Evolutionary conservation across 2,113 vertebrate genomes (phyloP).

Genomic region (Onychorhynchus coronatus): DNA sequence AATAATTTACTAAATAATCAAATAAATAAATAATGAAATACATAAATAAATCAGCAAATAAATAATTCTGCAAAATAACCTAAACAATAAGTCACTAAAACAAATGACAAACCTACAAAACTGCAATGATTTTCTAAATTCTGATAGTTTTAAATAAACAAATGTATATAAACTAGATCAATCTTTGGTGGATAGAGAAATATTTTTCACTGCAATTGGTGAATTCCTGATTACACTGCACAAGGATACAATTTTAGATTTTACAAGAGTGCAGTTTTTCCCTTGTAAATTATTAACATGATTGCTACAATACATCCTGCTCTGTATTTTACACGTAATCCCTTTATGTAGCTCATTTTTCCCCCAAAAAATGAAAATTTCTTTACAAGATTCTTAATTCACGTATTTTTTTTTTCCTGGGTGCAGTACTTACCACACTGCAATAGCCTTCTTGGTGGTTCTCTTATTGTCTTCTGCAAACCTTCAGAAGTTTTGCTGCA

Average conservation of each 20-base stretch:
- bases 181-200: conserved; percentile 70
- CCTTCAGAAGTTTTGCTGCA: conserved; percentile 72
- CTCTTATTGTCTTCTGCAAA: conserved; percentile 60
- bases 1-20: conserved; percentile 99
- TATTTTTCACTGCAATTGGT: conserved; percentile 75
- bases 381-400: conserved; percentile 67
- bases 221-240: conserved; percentile 71
- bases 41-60: conserved; percentile 98
- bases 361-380: neutral
- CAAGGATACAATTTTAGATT: conserved; percentile 72
- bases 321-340: conserved; percentile 63
- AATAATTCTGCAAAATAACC: conserved; percentile 90
- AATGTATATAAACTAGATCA: conserved; percentile 78
- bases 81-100: conserved; percentile 84
- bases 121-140: conserved; percentile 76
- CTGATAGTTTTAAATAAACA: conserved; percentile 82
- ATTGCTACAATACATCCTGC: conserved; percentile 69
- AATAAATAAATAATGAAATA: conserved; percentile 98
- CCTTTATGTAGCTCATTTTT: conserved; percentile 58
- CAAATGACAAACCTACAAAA: conserved; percentile 79
- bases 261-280: conserved; percentile 71
- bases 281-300: conserved; percentile 74
- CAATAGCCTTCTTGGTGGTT: conserved; percentile 48
- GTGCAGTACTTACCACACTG: conserved; percentile 69
- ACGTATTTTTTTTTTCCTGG: neutral